A percentile compares a stretch with the other conserved stretches of the same genome.
Evolutionary conservation across 2,113 vertebrate species (phyloP).

Genomic region (Cyanoliseus patagonus): DNA sequence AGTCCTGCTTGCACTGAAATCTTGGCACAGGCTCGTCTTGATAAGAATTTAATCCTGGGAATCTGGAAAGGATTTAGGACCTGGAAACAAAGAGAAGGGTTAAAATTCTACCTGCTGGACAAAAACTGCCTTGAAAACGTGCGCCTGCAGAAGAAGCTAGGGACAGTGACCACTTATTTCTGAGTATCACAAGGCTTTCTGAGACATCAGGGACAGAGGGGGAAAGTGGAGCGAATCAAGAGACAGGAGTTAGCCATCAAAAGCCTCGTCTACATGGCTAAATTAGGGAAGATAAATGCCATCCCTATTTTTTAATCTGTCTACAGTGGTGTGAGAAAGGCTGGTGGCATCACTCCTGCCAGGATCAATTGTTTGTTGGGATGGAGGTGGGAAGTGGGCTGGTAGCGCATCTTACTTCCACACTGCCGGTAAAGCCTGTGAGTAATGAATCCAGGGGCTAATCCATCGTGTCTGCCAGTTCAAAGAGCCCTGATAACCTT

Average conservation of each 20-base stretch:
- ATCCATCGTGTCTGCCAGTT: conserved; percentile 10
- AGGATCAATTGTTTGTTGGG: neutral
- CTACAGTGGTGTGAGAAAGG: neutral
- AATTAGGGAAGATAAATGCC: neutral
- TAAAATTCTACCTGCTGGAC: neutral
- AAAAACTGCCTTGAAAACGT: fast-evolving
- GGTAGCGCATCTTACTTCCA: neutral
- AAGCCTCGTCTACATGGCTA: neutral
- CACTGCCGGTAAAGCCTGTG: neutral
- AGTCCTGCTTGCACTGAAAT: neutral
- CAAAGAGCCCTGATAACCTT: neutral
- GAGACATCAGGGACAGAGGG: neutral
- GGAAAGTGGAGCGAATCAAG: neutral
- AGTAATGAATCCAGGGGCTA: conserved; percentile 10
- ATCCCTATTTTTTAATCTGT: neutral
- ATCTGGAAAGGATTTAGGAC: conserved; percentile 19
- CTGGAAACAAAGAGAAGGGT: neutral
- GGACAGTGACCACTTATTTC: neutral
- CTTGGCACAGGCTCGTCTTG: neutral
- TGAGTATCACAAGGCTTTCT: neutral
- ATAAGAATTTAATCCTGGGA: conserved; percentile 1
- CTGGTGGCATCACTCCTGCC: neutral
- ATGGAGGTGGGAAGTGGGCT: neutral
- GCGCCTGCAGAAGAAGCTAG: neutral
- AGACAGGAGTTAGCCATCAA: neutral